Conservation (phyloP, 2,797 vertebrate genomes). For the Acanthornis magna region DNA sequence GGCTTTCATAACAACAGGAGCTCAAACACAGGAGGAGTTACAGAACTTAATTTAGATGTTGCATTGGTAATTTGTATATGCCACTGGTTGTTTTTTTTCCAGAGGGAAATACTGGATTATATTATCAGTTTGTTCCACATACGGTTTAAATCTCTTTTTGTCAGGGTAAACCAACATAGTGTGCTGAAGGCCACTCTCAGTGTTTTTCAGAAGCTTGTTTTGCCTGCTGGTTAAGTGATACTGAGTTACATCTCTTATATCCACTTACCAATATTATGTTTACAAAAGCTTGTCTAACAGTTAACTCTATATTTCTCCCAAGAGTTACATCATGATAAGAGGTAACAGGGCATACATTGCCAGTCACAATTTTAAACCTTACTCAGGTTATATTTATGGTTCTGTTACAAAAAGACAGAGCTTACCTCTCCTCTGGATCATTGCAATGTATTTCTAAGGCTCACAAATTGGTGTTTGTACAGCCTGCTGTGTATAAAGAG, state of each 20-base stretch:
- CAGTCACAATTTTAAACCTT: neutral
- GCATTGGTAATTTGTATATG: neutral
- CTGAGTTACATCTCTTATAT: neutral
- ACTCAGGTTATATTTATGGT: neutral
- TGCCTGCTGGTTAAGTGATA: neutral
- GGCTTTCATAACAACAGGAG: neutral
- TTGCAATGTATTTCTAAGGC: neutral
- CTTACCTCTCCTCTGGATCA: neutral
- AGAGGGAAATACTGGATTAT: neutral
- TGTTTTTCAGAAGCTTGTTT: neutral
- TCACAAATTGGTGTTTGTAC: neutral
- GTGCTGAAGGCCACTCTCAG: neutral
- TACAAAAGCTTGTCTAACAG: neutral
- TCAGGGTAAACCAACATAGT: neutral
- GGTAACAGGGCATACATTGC: neutral
- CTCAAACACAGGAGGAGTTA: neutral
- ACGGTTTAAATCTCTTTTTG: neutral
- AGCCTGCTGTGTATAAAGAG: neutral
- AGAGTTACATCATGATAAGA: neutral
- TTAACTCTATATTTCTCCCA: neutral
- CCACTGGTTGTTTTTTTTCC: neutral
- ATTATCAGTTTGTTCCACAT: neutral
- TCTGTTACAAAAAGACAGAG: neutral
- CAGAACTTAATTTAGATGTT: neutral
- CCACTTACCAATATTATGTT: neutral